phyloP scores from a whole-genome alignment of 2,888 invertebrate species.

The Euspilapteryx auroguttella region DNA sequence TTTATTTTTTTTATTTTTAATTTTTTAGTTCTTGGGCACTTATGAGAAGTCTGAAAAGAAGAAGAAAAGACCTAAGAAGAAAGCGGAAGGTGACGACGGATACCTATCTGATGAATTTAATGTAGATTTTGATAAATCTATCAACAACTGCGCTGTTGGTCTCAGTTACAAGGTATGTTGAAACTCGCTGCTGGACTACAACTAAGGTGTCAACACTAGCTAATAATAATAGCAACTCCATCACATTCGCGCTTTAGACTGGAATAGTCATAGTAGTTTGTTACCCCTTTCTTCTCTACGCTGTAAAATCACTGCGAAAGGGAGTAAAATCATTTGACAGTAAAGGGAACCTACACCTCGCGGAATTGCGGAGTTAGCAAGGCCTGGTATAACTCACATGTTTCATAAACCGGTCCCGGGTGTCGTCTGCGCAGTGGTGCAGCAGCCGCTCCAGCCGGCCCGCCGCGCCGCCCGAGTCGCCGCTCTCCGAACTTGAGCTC shows the following conservation, averaged over 20 bases:
- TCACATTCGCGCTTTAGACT: too few relatives aligned
- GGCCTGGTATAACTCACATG: conserved; percentile 76
- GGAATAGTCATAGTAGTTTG: too few relatives aligned
- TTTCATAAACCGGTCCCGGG: conserved; percentile 70
- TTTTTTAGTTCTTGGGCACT: conserved; percentile 38
- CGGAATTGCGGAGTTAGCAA: too few relatives aligned
- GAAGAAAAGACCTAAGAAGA: conserved; percentile 32
- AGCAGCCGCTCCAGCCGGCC: conserved; percentile 66
- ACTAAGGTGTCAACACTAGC: neutral
- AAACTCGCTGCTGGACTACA: neutral
- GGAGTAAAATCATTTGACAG: too few relatives aligned
- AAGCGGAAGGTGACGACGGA: conserved; percentile 38
- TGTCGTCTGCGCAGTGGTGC: conserved; percentile 63
- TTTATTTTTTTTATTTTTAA: too few relatives aligned
- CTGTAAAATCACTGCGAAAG: too few relatives aligned
- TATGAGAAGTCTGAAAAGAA: conserved; percentile 39
- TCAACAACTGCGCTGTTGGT: conserved; percentile 30
- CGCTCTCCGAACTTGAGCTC: conserved; percentile 52
- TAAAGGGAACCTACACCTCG: too few relatives aligned
- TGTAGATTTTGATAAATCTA: conserved; percentile 25
- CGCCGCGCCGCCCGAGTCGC: conserved; percentile 60
- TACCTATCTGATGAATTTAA: conserved; percentile 39
- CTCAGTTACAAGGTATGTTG: conserved; percentile 26
- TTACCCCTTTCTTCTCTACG: too few relatives aligned
- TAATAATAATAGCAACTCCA: too few relatives aligned